Conservation (phyloP, 2,113 vertebrate genomes). For the Apus apus region DNA sequence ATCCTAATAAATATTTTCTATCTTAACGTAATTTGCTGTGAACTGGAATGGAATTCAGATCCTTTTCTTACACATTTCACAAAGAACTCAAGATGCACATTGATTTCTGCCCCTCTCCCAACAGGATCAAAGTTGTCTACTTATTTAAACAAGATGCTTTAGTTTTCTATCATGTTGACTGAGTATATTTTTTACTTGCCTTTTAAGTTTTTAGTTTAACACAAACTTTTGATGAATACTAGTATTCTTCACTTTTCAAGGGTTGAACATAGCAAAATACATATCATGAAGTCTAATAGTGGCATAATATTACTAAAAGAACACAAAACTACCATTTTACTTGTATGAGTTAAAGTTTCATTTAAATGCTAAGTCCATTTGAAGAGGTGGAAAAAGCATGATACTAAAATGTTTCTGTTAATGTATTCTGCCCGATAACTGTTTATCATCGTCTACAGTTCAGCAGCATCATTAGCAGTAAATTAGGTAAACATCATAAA, state of each 20-base stretch:
- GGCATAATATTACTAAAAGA: background rate
- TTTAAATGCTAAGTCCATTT: background rate
- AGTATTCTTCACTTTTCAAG: background rate
- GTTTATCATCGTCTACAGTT: constrained; percentile 15
- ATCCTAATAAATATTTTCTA: background rate
- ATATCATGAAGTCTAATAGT: background rate
- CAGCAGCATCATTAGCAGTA: constrained; percentile 16
- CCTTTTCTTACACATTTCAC: background rate
- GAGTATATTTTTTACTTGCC: background rate
- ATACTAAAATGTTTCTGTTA: background rate
- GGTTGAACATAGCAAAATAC: background rate
- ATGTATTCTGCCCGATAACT: background rate
- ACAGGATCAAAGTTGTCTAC: background rate
- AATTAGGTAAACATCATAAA: constrained; percentile 48
- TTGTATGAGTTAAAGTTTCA: background rate
- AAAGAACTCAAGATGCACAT: background rate
- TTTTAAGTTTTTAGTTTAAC: background rate
- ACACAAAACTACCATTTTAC: background rate
- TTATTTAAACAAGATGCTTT: background rate
- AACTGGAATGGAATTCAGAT: background rate
- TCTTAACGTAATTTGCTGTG: background rate
- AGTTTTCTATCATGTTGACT: background rate
- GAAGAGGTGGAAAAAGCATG: background rate
- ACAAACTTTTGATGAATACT: background rate
- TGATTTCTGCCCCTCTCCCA: background rate